Conservation (phyloP, 2,113 vertebrate genomes). For the Heterotilapia buettikoferi region DNA sequence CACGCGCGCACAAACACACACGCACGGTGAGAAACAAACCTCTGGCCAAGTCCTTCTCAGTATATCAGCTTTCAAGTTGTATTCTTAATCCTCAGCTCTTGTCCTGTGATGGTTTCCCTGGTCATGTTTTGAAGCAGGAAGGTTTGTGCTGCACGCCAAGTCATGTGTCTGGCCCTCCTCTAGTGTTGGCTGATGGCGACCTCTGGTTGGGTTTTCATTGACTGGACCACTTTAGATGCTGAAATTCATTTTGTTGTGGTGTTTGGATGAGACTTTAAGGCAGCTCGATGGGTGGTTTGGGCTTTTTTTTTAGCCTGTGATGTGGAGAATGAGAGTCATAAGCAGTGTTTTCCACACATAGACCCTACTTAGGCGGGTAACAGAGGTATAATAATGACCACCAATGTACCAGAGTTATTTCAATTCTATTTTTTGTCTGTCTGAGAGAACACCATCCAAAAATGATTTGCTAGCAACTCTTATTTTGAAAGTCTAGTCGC, state of each 20-base stretch:
- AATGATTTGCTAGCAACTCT: neutral
- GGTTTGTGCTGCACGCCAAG: neutral
- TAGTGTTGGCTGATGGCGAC: neutral
- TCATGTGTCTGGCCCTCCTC: neutral
- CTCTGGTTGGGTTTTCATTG: neutral
- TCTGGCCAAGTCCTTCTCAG: neutral
- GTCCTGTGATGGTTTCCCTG: neutral
- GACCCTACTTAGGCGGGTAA: neutral
- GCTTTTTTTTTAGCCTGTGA: neutral
- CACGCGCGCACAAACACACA: neutral
- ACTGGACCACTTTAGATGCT: neutral
- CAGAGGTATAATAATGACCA: neutral
- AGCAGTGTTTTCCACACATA: neutral
- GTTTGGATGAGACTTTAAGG: neutral
- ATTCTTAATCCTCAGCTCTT: constrained; percentile 4
- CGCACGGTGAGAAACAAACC: neutral
- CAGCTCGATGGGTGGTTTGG: neutral
- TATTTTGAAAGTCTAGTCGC: neutral
- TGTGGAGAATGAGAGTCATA: neutral
- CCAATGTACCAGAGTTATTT: neutral
- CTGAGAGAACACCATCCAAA: neutral
- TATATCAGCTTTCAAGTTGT: constrained; percentile 6
- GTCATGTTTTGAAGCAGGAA: constrained; percentile 5
- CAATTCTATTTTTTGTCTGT: neutral
- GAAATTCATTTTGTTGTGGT: neutral